These are phyloP conservation scores for Hedychridium roseum DNA, from an alignment of 2,888 invertebrate genomes.

Conservation along the genomic window DNA sequence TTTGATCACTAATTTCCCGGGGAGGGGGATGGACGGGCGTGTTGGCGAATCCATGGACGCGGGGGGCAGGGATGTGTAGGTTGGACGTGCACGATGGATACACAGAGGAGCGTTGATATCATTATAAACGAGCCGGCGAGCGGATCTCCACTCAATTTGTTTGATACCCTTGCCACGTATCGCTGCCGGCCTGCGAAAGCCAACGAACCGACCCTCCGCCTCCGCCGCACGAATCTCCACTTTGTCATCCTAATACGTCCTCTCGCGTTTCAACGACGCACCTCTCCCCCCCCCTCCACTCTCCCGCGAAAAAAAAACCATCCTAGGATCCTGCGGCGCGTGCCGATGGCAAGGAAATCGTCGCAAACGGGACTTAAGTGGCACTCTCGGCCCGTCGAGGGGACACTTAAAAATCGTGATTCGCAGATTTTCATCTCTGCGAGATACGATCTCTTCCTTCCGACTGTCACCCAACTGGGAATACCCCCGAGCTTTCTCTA, in stretches of 20 bases:
- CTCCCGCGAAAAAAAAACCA: not conserved
- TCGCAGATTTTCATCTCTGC: slow-evolving; percentile 27
- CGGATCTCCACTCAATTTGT: slow-evolving; percentile 53
- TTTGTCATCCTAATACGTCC: slow-evolving; percentile 47
- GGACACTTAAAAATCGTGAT: slow-evolving; percentile 48
- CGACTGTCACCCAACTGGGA: slow-evolving; percentile 24
- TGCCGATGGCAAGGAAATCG: too few species aligned
- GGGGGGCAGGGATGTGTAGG: too few species aligned
- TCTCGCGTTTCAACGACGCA: slow-evolving; percentile 15
- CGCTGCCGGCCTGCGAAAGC: slow-evolving; percentile 21
- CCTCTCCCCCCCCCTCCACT: not conserved
- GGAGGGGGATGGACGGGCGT: too few species aligned
- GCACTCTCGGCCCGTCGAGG: slow-evolving; percentile 9
- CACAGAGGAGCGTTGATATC: slow-evolving; percentile 34
- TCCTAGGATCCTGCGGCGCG: not conserved
- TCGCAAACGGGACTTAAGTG: slow-evolving; percentile 25
- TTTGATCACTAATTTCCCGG: too few species aligned
- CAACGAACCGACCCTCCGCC: slow-evolving; percentile 11
- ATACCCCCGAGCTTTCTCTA: slow-evolving; percentile 9
- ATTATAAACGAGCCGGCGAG: slow-evolving; percentile 50
- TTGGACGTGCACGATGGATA: slow-evolving; percentile 1
- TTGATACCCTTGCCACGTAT: slow-evolving; percentile 38
- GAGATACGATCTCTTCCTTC: slow-evolving; percentile 28
- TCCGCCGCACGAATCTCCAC: slow-evolving; percentile 37
- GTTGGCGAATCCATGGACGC: too few species aligned